A percentile compares a stretch with the other conserved stretches of the same genome.
These are phyloP conservation scores for Pteromalus puparum DNA, from an alignment of 1,140 invertebrate species.

Conservation along the genomic window DNA sequence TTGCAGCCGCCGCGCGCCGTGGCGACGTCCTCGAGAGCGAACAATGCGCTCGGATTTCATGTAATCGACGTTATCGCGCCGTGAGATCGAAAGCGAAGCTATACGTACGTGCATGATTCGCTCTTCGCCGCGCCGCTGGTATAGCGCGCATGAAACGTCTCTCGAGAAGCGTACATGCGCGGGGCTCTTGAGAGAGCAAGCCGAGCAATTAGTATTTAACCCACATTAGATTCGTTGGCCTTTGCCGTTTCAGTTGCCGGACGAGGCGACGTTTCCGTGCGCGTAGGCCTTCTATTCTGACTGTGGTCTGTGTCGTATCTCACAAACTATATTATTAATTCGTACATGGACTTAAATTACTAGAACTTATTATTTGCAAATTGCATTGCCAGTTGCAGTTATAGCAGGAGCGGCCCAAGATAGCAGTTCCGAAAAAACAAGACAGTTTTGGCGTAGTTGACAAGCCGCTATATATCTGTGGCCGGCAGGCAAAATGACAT, in stretches of 20 bases:
- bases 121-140: background rate
- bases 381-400: too few species aligned
- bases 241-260: constrained; percentile 50
- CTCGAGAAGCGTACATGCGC: background rate
- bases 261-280: constrained; percentile 33
- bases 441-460: too few species aligned
- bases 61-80: constrained; percentile 59
- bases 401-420: too few species aligned
- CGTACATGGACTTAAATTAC: too few species aligned
- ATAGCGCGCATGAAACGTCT: background rate
- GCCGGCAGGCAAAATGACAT: too few species aligned
- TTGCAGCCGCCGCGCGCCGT: background rate
- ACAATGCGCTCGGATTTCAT: constrained; percentile 59
- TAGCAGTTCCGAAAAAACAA: too few species aligned
- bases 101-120: background rate
- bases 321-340: too few species aligned
- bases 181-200: background rate
- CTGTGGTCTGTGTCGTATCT: too few species aligned
- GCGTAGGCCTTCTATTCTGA: background rate
- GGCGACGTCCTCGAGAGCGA: constrained; percentile 45
- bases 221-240: constrained; percentile 64
- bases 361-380: too few species aligned
- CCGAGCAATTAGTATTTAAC: constrained; percentile 65
- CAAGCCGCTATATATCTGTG: too few species aligned
- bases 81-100: constrained; percentile 53